Evolutionary conservation across 2,888 invertebrate genomes (phyloP).

Genomic region (Parapristionchus giblindavisi): DNA sequence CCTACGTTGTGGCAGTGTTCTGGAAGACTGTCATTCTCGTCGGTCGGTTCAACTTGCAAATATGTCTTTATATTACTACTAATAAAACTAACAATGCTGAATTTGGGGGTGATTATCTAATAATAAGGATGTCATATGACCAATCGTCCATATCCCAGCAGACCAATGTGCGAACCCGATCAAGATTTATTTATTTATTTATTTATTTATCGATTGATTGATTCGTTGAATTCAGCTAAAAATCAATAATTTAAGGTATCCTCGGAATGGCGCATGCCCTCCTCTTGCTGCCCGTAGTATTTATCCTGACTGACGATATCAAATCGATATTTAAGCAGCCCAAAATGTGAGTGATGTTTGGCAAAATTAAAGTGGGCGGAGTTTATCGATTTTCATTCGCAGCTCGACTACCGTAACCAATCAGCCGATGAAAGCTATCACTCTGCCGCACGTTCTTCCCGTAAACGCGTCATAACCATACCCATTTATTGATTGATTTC

Average conservation of each 20-base stretch:
- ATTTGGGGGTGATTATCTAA: too few species aligned
- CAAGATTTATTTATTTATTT: too few species aligned
- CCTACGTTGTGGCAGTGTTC: conserved; percentile 68
- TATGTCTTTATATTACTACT: too few species aligned
- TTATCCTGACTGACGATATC: conserved; percentile 58
- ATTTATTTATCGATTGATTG: not conserved
- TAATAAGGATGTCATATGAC: too few species aligned
- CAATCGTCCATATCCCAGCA: too few species aligned
- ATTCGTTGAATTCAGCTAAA: not conserved
- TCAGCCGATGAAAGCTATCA: too few species aligned
- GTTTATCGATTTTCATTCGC: not conserved
- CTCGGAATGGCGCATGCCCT: conserved; percentile 64
- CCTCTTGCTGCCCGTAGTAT: conserved; percentile 63
- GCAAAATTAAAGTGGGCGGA: not conserved
- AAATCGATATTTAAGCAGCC: conserved; percentile 42
- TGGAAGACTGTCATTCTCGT: conserved; percentile 67
- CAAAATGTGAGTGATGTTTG: not conserved
- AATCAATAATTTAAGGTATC: conserved; percentile 10
- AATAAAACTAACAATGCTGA: too few species aligned
- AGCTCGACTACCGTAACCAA: not conserved
- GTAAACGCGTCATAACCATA: too few species aligned
- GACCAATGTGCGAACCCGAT: too few species aligned
- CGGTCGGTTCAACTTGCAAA: conserved; percentile 37
- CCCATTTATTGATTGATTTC: not conserved
- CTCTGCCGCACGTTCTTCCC: too few species aligned